Evolutionary conservation across 2,797 vertebrate genomes (phyloP), one percentile per base, ranked within the genome.

Genomic region (Sebastes iracundus): DNA sequence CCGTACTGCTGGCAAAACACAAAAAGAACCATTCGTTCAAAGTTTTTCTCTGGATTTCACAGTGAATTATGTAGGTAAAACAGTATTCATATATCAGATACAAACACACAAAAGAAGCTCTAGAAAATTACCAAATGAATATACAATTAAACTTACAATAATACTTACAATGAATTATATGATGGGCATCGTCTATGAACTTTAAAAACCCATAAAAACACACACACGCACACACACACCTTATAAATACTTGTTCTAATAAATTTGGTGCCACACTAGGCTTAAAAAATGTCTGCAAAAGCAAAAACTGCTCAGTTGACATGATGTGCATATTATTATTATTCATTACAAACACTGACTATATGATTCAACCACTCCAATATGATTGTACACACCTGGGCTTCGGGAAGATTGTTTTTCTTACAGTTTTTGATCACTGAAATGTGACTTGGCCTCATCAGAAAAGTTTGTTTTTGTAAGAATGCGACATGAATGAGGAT

Each of bases 231-330:
- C 83, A 83, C 72, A 77, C 88, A 89, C 91, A 76, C 86, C 75
- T 88, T 91, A 93, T 93, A 94, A 94, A 94, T 92, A 94, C 90
- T 93, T 93, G 90, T 88, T 91, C 92, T 91, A 92, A 87, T 90
- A 93, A 92, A 93, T 93, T 90, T 91, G 84, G 67, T 77, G 92
- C 91, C 90, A 82, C 80, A 77, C 69, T 85, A 49, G 88, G 90
- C 90, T 90, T 87, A 91, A 93, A 90, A 87, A 92, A 92, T 80
- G 85, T 91, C 72, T 76, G 77, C 80, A 83, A 86, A 86, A 86
- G 81, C 80, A 73, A 82, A 84, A 90, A 77, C 65, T 64, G 83
- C 87, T 85, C 86, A 81, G 79, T 83, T 62, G 69, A 87, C 83
- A 88, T 80, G 59, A 89, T 91, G 80, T 90, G 83, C 86, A 87